Evolutionary conservation across 92 coral and sea anemone genomes (phyloP), one percentile per base, ranked within the genome.

Genomic region (Zoanthus solanderi): DNA sequence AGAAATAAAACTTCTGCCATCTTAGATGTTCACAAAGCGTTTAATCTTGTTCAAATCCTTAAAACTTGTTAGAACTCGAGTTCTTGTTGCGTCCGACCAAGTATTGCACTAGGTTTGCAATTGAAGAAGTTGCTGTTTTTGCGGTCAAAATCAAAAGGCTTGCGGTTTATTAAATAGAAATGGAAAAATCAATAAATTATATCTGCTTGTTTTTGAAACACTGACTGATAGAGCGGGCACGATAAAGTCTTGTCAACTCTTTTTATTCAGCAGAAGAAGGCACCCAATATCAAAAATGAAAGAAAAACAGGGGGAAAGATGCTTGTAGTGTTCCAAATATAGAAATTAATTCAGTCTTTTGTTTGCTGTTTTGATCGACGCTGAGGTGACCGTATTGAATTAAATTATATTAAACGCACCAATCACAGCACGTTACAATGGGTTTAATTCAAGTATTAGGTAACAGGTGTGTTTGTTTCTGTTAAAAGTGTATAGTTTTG

Each of bases 121-220:
- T 23, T 23, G 23, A 65, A 81, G 46, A 81, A 66, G 85, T 81
- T 66, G 42, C 42, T 37, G 42, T 80, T 60, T 65, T 80, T 80
- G 85, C 45, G 85, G 85, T 80, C 58, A 52, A 65, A 80, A 65
- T 80, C 65, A 80, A 80, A 80, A 80, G 56, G 1, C 75, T 80
- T 80, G 85, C 31, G 85, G 85, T 80, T 46, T 23, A 23, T 23
- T 23, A 23, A 23, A 23, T 23, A 23, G 30, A 80, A 80, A 45
- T 50, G 81, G 23, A 30, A 29, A 6, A 31, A 78, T 23, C 23
- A 23, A 42, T 3, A 1, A 32, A 63, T 80, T 65, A 47, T 0
- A 42, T 15, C 52, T 47, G 11, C 13, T 79, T 79, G 56, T 61
- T 79, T 79, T 6, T 17, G 28, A 42, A 61, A 37, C 30, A 32